These are phyloP conservation scores for Zosterops pallidus DNA, from an alignment of 2,113 vertebrate species.

Conservation along the genomic window DNA sequence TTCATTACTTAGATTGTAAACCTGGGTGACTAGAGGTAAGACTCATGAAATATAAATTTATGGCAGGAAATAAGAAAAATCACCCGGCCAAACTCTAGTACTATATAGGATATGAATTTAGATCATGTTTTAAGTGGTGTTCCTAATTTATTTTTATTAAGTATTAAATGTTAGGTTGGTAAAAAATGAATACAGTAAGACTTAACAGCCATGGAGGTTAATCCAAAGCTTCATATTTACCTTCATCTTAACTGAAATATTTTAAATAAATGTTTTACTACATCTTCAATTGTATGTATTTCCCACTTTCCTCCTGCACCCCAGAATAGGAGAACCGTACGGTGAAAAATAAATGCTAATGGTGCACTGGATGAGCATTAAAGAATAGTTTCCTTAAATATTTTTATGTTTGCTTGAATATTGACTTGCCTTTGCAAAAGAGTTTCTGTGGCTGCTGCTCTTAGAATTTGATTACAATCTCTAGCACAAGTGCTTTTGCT, in stretches of 20 bases:
- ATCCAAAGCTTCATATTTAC: neutral
- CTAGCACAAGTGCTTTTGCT: neutral
- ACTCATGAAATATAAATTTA: neutral
- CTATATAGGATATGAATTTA: neutral
- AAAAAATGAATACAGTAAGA: neutral
- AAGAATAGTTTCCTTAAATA: neutral
- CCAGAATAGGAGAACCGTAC: neutral
- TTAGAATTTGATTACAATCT: constrained; percentile 17
- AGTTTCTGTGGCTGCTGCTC: neutral
- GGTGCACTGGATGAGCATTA: neutral
- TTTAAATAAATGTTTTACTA: neutral
- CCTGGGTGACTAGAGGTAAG: neutral
- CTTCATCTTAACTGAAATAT: neutral
- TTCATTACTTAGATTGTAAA: neutral
- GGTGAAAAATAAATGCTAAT: neutral
- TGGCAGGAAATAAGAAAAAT: neutral
- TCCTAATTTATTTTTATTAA: neutral
- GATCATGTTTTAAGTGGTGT: neutral
- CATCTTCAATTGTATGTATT: neutral
- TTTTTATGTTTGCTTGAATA: neutral
- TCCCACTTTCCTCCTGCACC: neutral
- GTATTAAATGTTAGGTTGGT: neutral
- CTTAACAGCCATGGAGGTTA: neutral
- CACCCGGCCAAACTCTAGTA: neutral
- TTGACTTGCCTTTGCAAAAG: neutral